These are phyloP conservation scores for Leptinotarsa peninsularis DNA, from an alignment of 2,888 invertebrate genomes.

Conservation along the genomic window DNA sequence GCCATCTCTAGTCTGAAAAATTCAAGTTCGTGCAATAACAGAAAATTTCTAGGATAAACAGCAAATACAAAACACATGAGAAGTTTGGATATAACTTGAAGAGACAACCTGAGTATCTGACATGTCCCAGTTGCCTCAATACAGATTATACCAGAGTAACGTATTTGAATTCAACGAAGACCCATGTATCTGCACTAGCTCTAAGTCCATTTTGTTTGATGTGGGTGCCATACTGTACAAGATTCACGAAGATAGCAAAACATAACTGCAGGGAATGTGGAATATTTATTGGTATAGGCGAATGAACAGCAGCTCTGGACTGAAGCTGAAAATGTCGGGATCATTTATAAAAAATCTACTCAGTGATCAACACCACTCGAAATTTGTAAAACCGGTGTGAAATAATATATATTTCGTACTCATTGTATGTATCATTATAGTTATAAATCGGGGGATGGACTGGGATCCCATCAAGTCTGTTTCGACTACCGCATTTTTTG, in stretches of 20 bases:
- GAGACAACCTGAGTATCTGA: constrained; percentile 22
- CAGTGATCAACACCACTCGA: too few relatives aligned
- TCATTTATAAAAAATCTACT: too few relatives aligned
- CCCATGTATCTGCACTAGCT: constrained; percentile 14
- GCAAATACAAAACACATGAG: not conserved
- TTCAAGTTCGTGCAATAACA: not conserved
- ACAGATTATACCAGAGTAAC: constrained; percentile 23
- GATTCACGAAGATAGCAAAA: not conserved
- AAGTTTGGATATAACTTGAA: constrained; percentile 16
- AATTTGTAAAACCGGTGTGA: too few relatives aligned
- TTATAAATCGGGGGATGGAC: too few relatives aligned
- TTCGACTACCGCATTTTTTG: too few relatives aligned
- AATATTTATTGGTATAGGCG: constrained; percentile 26
- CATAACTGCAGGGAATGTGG: constrained; percentile 32
- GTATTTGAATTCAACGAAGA: constrained; percentile 14
- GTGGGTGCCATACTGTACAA: constrained; percentile 29
- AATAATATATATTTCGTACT: too few relatives aligned
- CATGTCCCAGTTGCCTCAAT: constrained; percentile 33
- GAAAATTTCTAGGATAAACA: constrained; percentile 5
- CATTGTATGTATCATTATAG: too few relatives aligned
- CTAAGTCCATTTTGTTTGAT: constrained; percentile 25
- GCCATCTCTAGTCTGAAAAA: not conserved
- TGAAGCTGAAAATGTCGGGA: too few relatives aligned
- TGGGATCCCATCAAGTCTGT: too few relatives aligned
- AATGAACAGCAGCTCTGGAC: not conserved